Evolutionary conservation across 2,888 invertebrate genomes (phyloP).

Genomic region (Abrostola tripartita): DNA sequence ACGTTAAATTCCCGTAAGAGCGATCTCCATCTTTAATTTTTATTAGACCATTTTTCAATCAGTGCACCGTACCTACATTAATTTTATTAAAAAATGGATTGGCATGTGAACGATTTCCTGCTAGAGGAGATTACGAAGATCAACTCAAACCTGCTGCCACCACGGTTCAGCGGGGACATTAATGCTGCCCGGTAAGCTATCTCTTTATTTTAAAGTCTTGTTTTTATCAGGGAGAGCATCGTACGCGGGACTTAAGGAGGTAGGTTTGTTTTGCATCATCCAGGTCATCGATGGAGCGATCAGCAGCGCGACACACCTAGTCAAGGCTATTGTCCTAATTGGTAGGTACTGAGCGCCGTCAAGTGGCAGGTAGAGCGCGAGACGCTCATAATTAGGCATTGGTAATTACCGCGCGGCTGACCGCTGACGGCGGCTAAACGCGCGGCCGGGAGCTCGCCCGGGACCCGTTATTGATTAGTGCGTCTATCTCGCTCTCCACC

Average conservation of each 20-base stretch:
- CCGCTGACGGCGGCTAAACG: too few species aligned
- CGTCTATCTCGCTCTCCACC: too few species aligned
- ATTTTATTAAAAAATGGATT: conserved; percentile 56
- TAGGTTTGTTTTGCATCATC: too few species aligned
- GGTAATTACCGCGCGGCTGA: too few species aligned
- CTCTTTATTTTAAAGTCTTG: not conserved
- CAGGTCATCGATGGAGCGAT: conserved; percentile 2
- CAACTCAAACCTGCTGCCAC: conserved; percentile 67
- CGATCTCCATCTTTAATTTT: not conserved
- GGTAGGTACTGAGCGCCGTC: not conserved
- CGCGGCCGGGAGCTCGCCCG: too few species aligned
- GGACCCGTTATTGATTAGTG: too few species aligned
- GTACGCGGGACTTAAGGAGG: too few species aligned
- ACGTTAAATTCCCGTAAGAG: not conserved
- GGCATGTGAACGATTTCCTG: conserved; percentile 69
- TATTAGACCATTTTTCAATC: not conserved
- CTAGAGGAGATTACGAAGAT: conserved; percentile 69
- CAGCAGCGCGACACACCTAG: conserved; percentile 36
- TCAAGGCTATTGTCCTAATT: conserved; percentile 33
- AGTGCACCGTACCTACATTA: not conserved
- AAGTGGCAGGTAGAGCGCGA: conserved; percentile 6
- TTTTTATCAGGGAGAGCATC: too few species aligned
- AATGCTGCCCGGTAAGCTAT: conserved; percentile 64
- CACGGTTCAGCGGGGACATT: conserved; percentile 68
- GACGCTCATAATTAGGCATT: too few species aligned